Evolutionary conservation across 2,113 vertebrate genomes (phyloP).

Genomic region (Gila orcuttii): DNA sequence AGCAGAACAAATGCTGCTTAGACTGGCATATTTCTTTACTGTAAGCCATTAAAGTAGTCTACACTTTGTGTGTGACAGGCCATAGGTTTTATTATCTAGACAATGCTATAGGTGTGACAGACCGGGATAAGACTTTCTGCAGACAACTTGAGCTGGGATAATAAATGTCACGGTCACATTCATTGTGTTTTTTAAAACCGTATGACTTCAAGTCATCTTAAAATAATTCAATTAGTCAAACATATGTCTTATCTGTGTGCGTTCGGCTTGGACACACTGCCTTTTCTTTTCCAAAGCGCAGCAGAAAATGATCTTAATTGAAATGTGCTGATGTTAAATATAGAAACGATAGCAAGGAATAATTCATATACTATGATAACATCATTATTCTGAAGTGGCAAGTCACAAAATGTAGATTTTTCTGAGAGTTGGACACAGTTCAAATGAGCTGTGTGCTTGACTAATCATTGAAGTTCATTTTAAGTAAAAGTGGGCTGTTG

Average conservation of each 20-base stretch:
- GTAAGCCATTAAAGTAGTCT: constrained; percentile 22
- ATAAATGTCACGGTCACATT: neutral
- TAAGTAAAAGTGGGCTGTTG: too few species aligned
- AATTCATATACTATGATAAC: neutral
- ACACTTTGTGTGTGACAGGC: constrained; percentile 18
- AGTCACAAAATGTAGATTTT: neutral
- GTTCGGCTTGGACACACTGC: neutral
- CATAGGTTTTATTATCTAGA: constrained; percentile 17
- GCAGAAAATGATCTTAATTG: constrained; percentile 6
- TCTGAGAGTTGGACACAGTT: too few species aligned
- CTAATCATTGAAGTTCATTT: too few species aligned
- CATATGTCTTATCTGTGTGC: neutral
- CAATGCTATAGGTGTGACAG: constrained; percentile 10
- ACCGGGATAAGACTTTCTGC: neutral
- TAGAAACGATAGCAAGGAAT: neutral
- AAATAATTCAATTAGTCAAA: constrained; percentile 23
- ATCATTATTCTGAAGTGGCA: neutral
- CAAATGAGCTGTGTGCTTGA: too few species aligned
- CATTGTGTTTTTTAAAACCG: neutral
- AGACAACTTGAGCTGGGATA: neutral
- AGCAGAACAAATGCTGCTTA: constrained; percentile 25
- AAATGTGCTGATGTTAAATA: constrained; percentile 1
- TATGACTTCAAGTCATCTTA: neutral
- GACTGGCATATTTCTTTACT: constrained; percentile 23
- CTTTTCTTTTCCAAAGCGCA: neutral